Base-by-base conservation (phyloP, 2,888 invertebrate genomes). In the Caenorhabditis sulstoni region DNA sequence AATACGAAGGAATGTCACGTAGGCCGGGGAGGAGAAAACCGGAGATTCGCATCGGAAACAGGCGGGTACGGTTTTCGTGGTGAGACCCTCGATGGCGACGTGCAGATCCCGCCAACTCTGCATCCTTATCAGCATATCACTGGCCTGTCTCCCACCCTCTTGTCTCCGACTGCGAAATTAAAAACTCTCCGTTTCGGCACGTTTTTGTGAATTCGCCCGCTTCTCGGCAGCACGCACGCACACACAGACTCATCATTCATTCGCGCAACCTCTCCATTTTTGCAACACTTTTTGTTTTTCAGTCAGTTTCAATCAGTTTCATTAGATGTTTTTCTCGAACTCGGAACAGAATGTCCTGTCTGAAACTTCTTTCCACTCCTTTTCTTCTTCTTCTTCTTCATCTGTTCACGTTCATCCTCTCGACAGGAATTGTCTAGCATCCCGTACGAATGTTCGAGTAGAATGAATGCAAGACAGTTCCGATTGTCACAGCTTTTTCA, bases 21-120 rank as follows among this genome's bases (percentile, higher is more conserved):
- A 70, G 70, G 47, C 62, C 22, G 52, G 12, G 61, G 45, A 59
- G 58, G 23, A 44, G 49, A 52, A 68, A 61, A 45, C 68, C 59
- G 68, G 68, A 68, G 59, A 68, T 68, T 45, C 59, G 53, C 68
- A 68, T 68, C 59, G 59, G n/a, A 68, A 50, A 68, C 53, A 53
- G 39, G 53, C 59, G 52, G 52, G 14, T 52, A 52, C 52, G 2
- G 52, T 29, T 29, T 20, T 49, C 49, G 52, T 29, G 14, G 12
- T 14, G 44, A 44, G 41, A 58, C 41, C 44, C 14, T 20, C n/a
- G 14, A 23, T 20, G 64, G 11, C 53, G 59, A 68, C 68, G 68
- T 68, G 68, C 59, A 37, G 59, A 61, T 68, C 44, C 66, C 20
- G 50, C 41, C 41, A n/a, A 50, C 57, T 23, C 57, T 29, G 22